phyloP scores from a whole-genome alignment of 2,888 invertebrate genomes.

The Octonoba sinensis region DNA sequence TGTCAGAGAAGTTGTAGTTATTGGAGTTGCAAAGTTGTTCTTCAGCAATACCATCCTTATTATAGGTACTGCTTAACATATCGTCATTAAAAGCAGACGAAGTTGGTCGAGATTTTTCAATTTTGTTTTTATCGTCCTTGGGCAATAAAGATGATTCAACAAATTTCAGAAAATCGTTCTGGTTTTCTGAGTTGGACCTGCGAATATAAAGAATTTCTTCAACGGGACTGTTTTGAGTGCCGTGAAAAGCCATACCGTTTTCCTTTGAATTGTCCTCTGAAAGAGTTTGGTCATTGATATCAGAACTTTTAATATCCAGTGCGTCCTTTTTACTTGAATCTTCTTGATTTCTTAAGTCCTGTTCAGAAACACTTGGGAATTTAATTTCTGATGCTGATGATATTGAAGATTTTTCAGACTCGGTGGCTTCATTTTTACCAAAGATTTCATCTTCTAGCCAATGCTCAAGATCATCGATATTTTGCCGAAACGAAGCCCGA shows the following conservation, averaged over 20 bases:
- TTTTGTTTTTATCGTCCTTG: background rate
- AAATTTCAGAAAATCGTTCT: too few species aligned
- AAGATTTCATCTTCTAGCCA: constrained; percentile 9
- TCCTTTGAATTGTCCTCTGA: too few species aligned
- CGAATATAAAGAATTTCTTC: constrained; percentile 15
- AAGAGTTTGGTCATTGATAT: background rate
- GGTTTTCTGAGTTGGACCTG: background rate
- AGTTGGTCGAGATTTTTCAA: background rate
- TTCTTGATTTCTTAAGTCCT: background rate
- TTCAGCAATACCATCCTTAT: background rate
- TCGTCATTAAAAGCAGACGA: background rate
- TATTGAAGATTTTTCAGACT: too few species aligned
- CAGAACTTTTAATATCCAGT: background rate
- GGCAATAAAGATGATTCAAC: background rate
- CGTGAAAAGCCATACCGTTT: background rate
- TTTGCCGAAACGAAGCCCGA: background rate
- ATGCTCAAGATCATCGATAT: constrained; percentile 21
- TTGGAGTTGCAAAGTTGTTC: background rate
- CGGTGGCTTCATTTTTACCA: too few species aligned
- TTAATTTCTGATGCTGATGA: too few species aligned
- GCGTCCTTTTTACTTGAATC: background rate
- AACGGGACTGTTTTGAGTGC: background rate
- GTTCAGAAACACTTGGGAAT: too few species aligned
- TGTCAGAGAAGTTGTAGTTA: background rate
- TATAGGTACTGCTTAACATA: background rate